Evolutionary conservation across 2,797 vertebrate genomes (phyloP).

Genomic region (Helarctos malayanus): DNA sequence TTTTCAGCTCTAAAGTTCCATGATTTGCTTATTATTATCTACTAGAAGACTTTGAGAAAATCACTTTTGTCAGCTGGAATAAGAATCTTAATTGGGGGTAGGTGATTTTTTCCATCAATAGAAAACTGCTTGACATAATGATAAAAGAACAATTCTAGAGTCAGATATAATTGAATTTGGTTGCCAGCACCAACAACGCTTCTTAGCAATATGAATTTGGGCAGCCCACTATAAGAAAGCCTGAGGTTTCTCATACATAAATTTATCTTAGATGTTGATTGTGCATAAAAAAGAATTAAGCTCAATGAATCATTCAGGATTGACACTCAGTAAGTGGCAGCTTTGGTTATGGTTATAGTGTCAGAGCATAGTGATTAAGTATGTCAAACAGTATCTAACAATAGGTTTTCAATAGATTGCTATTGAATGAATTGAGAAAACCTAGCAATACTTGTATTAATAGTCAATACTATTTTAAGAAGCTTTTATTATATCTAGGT

Average conservation of each 20-base stretch:
- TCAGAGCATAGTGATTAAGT: background rate
- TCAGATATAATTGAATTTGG: background rate
- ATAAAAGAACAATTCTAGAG: slow-evolving; percentile 39
- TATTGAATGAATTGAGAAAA: background rate
- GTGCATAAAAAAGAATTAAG: background rate
- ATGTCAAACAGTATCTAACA: background rate
- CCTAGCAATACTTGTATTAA: background rate
- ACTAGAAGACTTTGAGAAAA: background rate
- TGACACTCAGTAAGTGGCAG: background rate
- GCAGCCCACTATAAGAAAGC: background rate
- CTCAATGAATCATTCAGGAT: background rate
- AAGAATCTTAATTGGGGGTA: background rate
- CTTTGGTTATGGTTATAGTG: background rate
- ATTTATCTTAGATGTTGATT: background rate
- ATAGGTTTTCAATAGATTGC: background rate
- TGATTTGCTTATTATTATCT: background rate
- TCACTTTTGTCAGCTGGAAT: background rate
- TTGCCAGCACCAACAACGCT: background rate
- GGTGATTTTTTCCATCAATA: background rate
- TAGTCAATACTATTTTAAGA: background rate
- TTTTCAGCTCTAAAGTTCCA: background rate
- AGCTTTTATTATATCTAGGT: background rate
- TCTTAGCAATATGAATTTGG: background rate
- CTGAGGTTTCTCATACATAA: background rate
- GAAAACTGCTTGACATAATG: background rate